These are phyloP conservation scores for Crypturellus undulatus DNA, from an alignment of 2,113 vertebrate genomes.

Conservation along the genomic window DNA sequence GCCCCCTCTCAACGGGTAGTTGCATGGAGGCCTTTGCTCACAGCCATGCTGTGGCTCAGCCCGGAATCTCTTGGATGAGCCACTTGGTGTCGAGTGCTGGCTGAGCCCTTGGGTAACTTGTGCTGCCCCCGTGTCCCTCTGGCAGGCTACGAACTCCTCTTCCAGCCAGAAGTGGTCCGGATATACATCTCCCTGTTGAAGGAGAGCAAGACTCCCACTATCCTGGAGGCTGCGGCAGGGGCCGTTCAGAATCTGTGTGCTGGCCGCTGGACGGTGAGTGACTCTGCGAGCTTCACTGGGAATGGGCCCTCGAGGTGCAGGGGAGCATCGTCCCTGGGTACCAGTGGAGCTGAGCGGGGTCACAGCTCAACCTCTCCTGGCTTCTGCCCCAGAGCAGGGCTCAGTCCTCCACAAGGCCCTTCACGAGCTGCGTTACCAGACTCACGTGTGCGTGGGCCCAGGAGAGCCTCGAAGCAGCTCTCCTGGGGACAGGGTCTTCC, in stretches of 20 bases:
- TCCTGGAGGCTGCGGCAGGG: slow-evolving; percentile 93
- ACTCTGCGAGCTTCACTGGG: background rate
- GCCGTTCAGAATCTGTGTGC: slow-evolving; percentile 96
- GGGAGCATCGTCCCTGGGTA: accelerated
- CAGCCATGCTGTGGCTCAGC: background rate
- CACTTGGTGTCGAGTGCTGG: too few species aligned
- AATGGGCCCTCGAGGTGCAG: background rate
- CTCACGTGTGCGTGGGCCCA: background rate
- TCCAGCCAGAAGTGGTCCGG: slow-evolving; percentile 94
- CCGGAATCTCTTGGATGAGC: background rate
- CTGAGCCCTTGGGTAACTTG: background rate
- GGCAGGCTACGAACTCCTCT: slow-evolving; percentile 93
- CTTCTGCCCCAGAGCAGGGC: background rate
- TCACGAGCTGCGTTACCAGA: background rate
- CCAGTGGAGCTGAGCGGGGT: background rate
- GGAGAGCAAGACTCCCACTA: slow-evolving; percentile 90
- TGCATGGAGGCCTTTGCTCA: background rate
- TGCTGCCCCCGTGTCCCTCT: background rate
- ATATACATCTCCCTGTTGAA: slow-evolving; percentile 93
- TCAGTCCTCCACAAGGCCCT: background rate
- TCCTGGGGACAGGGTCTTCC: too few species aligned
- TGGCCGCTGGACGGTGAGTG: slow-evolving; percentile 89
- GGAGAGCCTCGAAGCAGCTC: background rate
- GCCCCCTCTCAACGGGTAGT: accelerated
- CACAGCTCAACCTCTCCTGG: accelerated